A percentile compares a stretch with the other conserved stretches of the same genome.
Conservation (phyloP, 2,888 invertebrate species). For the Tipula lateralis region DNA sequence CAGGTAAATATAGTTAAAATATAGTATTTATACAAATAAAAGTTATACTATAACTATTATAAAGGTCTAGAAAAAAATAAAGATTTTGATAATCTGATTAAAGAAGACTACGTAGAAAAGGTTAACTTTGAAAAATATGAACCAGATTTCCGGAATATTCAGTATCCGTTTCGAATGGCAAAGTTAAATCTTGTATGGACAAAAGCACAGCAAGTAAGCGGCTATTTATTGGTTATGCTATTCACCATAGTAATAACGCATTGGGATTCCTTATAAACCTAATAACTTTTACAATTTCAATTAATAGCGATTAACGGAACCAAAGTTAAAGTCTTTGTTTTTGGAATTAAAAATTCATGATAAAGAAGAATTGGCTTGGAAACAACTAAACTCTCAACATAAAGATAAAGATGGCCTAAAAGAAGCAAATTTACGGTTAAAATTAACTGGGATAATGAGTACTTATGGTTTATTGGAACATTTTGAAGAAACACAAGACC, state of each 20-base stretch:
- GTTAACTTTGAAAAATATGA: constrained; percentile 44
- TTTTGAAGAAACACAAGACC: constrained; percentile 64
- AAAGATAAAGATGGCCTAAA: constrained; percentile 81
- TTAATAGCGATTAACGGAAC: constrained; percentile 66
- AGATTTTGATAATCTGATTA: neutral
- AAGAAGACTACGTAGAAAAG: neutral
- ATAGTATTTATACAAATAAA: constrained; percentile 46
- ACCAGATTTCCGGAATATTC: constrained; percentile 63
- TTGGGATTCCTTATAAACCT: too few species aligned
- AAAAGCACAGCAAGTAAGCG: constrained; percentile 79
- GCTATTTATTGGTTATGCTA: too few species aligned
- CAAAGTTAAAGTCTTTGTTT: constrained; percentile 78
- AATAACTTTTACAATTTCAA: neutral
- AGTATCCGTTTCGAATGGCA: constrained; percentile 84
- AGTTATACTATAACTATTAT: constrained; percentile 36
- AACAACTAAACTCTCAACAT: constrained; percentile 74
- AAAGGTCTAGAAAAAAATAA: neutral
- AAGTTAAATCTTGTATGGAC: constrained; percentile 86
- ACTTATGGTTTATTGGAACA: constrained; percentile 75
- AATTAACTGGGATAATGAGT: constrained; percentile 75
- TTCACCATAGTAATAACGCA: neutral
- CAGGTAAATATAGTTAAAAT: constrained; percentile 50
- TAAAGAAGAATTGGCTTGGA: constrained; percentile 82
- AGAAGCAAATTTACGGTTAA: constrained; percentile 74
- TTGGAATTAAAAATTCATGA: constrained; percentile 88